Base-by-base conservation (phyloP, 23 tunicate genomes). In the Halocynthia roretzi region DNA sequence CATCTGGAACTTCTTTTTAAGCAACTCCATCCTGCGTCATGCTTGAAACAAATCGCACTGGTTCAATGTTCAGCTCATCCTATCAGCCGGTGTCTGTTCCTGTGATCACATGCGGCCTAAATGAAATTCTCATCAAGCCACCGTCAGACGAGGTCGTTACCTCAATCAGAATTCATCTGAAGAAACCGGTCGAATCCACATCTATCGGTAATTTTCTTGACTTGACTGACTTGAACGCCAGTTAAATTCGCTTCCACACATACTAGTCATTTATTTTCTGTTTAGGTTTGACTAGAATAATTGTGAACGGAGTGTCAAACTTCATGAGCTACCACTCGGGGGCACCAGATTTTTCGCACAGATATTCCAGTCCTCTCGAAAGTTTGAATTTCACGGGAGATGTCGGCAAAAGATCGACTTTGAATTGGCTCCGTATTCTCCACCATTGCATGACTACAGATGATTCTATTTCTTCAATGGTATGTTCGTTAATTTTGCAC, bases 21-120 rank as follows among this genome's bases (percentile, higher is more conserved):
- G 78, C 48, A 17, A 52, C 63, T 8, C 78, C 78, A 74, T 74
- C 78, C 9, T 62, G 64, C 0, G 64, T 74, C 9, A 74, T 74
- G 48, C 19, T 74, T 20, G 78, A 74, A 17, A 54, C 56, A 0
- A 74, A 74, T 55, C 78, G 56, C 11, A 50, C 78, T 15, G 78
- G 78, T 12, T 52, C 62, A 11, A 17, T 20, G n/a, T 12, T 9
- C 31, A 10, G 5, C 18, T 53, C 64, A 6, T n/a, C 21, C 23
- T 74, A 74, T 55, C 67, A 49, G 5, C 78, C 78, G 21, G 22
- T 74, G 10, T 74, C 78, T 15, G 48, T 53, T 10, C 78, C 78
- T 5, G n/a, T 74, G 19, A 48, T 53, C 31, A 53, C 78, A 54
- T 17, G 19, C 62, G 78, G 63, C 55, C 54, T 53, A 5, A 54